Percentiles rank a stretch among this genome's conserved stretches.
Conservation (phyloP, 2,797 vertebrate genomes). For the Loriculus beryllinus region DNA sequence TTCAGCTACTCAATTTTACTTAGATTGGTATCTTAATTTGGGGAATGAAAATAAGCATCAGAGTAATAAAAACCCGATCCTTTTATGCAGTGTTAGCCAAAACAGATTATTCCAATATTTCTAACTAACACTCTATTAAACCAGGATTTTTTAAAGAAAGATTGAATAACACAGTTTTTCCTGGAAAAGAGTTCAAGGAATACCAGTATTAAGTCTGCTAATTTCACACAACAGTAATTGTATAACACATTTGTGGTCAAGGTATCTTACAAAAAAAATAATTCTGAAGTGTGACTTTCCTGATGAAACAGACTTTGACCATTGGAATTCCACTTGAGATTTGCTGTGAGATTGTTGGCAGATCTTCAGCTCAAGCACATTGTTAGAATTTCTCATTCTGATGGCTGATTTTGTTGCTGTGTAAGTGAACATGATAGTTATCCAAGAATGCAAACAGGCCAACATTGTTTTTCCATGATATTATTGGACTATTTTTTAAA, state of each 20-base stretch:
- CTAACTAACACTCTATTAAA: background rate
- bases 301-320: background rate
- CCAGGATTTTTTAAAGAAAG: background rate
- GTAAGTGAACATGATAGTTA: background rate
- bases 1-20: background rate
- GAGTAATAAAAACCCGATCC: background rate
- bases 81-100: background rate
- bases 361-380: background rate
- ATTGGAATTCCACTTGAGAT: slow-evolving; percentile 17
- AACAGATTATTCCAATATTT: background rate
- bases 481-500: background rate
- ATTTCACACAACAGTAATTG: slow-evolving; percentile 17
- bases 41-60: background rate
- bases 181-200: background rate
- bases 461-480: background rate
- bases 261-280: background rate
- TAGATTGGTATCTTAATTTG: background rate
- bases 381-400: slow-evolving; percentile 14
- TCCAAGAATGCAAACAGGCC: background rate
- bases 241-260: background rate
- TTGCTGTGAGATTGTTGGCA: slow-evolving; percentile 21
- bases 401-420: slow-evolving; percentile 4
- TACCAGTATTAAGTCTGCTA: background rate
- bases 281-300: slow-evolving; percentile 3
- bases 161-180: background rate